Percentiles rank a stretch among this genome's conserved stretches.
These are phyloP conservation scores for Zaprionus kolodkinae DNA, from an alignment of 1,140 invertebrate genomes.

Conservation along the genomic window DNA sequence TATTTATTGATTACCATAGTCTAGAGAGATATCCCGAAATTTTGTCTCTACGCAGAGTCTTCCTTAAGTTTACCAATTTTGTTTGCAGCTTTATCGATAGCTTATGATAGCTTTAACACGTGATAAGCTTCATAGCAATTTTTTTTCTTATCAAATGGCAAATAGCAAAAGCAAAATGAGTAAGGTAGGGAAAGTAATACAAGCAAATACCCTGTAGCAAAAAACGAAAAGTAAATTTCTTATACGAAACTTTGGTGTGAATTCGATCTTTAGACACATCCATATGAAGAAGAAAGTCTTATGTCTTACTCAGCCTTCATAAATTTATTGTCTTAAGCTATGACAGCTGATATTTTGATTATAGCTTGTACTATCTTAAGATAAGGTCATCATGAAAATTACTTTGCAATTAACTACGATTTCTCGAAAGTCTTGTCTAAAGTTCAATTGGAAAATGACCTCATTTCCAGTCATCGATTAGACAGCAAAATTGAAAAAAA, in stretches of 20 bases:
- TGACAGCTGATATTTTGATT: constrained; percentile 16
- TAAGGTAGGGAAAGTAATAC: neutral
- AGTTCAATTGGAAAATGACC: constrained; percentile 20
- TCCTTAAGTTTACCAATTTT: constrained; percentile 8
- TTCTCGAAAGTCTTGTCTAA: constrained; percentile 11
- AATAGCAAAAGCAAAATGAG: neutral
- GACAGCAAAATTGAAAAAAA: neutral
- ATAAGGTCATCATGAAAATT: constrained; percentile 39
- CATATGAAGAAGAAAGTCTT: too few relatives aligned
- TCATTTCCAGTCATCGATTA: constrained; percentile 17
- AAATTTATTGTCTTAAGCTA: neutral
- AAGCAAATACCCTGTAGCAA: constrained; percentile 7
- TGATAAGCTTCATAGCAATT: constrained; percentile 20
- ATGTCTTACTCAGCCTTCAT: neutral
- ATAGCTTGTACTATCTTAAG: constrained; percentile 5
- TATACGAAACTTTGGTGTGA: too few relatives aligned
- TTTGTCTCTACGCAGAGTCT: constrained; percentile 8
- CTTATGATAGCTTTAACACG: constrained; percentile 27
- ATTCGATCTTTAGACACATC: neutral
- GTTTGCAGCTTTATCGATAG: constrained; percentile 11
- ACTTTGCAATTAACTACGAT: constrained; percentile 30
- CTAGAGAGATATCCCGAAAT: neutral
- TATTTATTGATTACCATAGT: neutral
- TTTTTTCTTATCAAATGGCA: constrained; percentile 26
- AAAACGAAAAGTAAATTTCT: neutral